phyloP scores from a whole-genome alignment of 2,888 invertebrate genomes.

The Aphelenchoides bicaudatus region DNA sequence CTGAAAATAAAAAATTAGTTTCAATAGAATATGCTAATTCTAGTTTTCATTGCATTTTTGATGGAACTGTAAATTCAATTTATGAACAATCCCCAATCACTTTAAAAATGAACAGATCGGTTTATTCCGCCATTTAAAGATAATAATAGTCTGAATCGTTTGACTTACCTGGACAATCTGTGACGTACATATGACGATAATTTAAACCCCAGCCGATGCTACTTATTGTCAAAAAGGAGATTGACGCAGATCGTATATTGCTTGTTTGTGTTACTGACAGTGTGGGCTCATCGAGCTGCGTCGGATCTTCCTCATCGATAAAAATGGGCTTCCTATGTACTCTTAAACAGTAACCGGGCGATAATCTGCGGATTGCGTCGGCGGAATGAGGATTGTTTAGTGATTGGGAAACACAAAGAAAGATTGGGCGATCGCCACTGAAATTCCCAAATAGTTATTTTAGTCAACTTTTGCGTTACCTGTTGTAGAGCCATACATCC shows the following conservation, averaged over 20 bases:
- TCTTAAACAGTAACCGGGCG: conserved; percentile 58
- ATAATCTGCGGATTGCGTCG: conserved; percentile 52
- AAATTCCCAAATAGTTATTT: conserved; percentile 18
- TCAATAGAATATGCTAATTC: no score
- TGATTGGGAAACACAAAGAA: conserved; percentile 46
- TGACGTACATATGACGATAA: conserved; percentile 49
- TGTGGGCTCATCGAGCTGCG: not conserved
- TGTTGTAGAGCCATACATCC: conserved; percentile 59
- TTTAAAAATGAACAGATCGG: no score
- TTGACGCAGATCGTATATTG: no score
- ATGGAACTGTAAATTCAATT: no score
- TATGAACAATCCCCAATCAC: no score
- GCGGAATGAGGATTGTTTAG: conserved; percentile 38
- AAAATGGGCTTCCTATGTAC: conserved; percentile 43
- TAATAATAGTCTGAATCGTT: no score
- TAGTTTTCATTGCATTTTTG: no score
- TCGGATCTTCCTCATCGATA: not conserved
- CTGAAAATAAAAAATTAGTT: no score
- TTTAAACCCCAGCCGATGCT: conserved; percentile 56
- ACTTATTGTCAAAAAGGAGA: conserved; percentile 43
- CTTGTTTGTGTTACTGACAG: conserved; percentile 6
- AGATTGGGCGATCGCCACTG: conserved; percentile 55
- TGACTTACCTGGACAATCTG: no score
- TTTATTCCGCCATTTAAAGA: no score
- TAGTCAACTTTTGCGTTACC: conserved; percentile 31